Evolutionary conservation across 2,113 vertebrate genomes (phyloP), one percentile per base, ranked within the genome.

Genomic region (Epinephelus lanceolatus): DNA sequence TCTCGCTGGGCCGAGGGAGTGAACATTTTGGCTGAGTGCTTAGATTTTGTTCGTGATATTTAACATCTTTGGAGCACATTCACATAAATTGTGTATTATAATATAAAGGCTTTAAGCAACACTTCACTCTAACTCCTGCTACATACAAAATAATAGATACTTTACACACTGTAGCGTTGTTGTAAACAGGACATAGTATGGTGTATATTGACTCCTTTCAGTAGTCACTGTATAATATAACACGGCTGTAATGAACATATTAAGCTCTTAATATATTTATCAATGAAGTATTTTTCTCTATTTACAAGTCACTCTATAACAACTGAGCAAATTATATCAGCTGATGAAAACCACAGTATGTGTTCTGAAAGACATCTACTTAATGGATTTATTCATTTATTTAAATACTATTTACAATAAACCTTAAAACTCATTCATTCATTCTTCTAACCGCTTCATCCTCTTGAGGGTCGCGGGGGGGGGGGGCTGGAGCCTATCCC

Each of bases 1-100:
- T 83, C 67, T 81, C 33, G 7, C 47, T 21, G 23, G n/a, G 61
- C 67, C 57, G 10, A 25, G 37, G 68, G 15, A 70, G 14, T 15
- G 21, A 68, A 49, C 19, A 53, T 59, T 45, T 74, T 73, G 59
- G 76, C 60, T 60, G 10, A 15, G 56, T 12, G 52, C 47, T 53
- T 5, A 9, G 65, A 51, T 68, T 30, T 77, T 12, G 65, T 61
- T 33, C 3, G 70, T 59, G 27, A 57, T 83, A 61, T 78, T 71
- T 51, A 62, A 80, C 62, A 71, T n/a, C 60, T 67, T 72, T 63
- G 25, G 40, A 71, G 23, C 17, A 65, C 53, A 49, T 67, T 12
- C 52, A 23, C 53, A 62, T 57, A 57, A 42, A 70, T 71, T 2
- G 13, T 51, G 61, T 23, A 19, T 51, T 62, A 76, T 63, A 17